phyloP scores from a whole-genome alignment of 2,113 vertebrate genomes.

The rabbit (Oryctolagus cuniculus) region mOryCun1.1 NC_091432.1:183404001-183404500 shows the following conservation, averaged over 20 bases:
- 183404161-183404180: not conserved
- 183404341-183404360: conserved; percentile 27
- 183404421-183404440: conserved; percentile 1
- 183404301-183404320: not conserved
- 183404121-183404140: not conserved
- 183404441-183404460: not conserved
- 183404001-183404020: not conserved
- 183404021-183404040: not conserved
- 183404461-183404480: not conserved
- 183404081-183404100: not conserved
- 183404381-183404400: not conserved
- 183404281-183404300: not conserved
- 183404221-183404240: not conserved
- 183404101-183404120: not conserved
- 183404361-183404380: conserved; percentile 10
- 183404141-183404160: not conserved
- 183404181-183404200: not conserved
- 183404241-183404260: conserved; percentile 53
- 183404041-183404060: not conserved
- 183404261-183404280: not conserved
- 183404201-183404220: not conserved
- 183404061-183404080: not conserved
- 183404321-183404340: conserved; percentile 33
- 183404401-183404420: conserved; percentile 32
- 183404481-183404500: not conserved